phyloP scores from a whole-genome alignment of 1,140 invertebrate species.

The Heliothis subflexa region DNA sequence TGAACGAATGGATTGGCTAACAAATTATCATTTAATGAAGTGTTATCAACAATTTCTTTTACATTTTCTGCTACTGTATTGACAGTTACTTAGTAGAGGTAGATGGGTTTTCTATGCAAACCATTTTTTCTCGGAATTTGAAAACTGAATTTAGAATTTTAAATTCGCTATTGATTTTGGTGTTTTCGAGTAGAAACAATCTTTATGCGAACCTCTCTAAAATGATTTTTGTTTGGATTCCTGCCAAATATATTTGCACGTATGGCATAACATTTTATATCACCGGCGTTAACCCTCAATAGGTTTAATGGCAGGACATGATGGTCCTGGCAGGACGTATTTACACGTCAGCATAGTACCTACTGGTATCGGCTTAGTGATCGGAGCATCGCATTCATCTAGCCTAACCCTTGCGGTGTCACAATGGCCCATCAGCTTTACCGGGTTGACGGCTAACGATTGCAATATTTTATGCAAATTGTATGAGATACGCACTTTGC shows the following conservation, averaged over 20 bases:
- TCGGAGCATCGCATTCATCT: constrained; percentile 69
- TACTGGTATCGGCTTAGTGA: constrained; percentile 63
- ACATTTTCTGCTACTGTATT: background rate
- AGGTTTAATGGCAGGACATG: constrained; percentile 50
- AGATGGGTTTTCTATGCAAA: background rate
- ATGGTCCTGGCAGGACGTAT: constrained; percentile 61
- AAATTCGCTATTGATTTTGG: background rate
- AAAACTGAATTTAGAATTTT: background rate
- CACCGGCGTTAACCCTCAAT: constrained; percentile 27
- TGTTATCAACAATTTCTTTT: constrained; percentile 31
- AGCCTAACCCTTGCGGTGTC: constrained; percentile 67
- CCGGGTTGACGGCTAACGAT: constrained; percentile 59
- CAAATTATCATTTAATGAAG: constrained; percentile 50
- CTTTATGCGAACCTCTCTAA: background rate
- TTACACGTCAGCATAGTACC: constrained; percentile 63
- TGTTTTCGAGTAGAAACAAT: background rate
- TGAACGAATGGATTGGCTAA: constrained; percentile 61
- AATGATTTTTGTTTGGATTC: background rate
- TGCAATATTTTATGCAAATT: constrained; percentile 65
- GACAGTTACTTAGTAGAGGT: constrained; percentile 21
- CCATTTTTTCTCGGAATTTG: background rate
- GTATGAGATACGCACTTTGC: constrained; percentile 36
- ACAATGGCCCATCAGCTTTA: constrained; percentile 68
- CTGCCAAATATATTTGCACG: background rate
- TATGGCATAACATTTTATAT: constrained; percentile 26